phyloP scores from a whole-genome alignment of 2,113 vertebrate species.

The Mellivora capensis region DNA sequence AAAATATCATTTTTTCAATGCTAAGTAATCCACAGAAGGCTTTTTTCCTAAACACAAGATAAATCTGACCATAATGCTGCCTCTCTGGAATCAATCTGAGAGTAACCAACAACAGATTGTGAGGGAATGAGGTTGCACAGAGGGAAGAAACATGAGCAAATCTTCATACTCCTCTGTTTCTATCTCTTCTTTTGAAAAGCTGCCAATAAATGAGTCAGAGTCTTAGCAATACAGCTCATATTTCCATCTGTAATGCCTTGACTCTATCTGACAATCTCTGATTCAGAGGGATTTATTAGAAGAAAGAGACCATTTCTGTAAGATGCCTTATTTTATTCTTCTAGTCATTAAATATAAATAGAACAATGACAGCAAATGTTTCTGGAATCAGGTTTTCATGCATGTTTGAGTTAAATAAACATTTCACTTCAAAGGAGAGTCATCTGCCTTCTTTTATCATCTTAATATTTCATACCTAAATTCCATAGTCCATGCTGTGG shows the following conservation, averaged over 20 bases:
- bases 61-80: conserved; percentile 28
- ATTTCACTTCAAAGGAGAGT: conserved; percentile 1
- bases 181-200: background rate
- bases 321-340: background rate
- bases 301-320: background rate
- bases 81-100: conserved; percentile 48
- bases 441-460: background rate
- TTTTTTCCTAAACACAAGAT: conserved; percentile 49
- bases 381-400: conserved; percentile 8
- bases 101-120: conserved; percentile 38
- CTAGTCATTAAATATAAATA: conserved; percentile 52
- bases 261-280: background rate
- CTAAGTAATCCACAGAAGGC: background rate
- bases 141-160: conserved; percentile 15
- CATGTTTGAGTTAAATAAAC: conserved; percentile 46
- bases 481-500: background rate
- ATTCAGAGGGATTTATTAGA: background rate
- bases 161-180: background rate
- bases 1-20: conserved; percentile 23
- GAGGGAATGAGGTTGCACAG: background rate
- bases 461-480: conserved; percentile 16
- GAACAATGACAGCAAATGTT: background rate
- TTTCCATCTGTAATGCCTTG: background rate
- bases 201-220: conserved; percentile 36
- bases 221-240: background rate